Evolutionary conservation across 1,140 invertebrate species (phyloP).

Genomic region (Drosophila yakuba): DNA sequence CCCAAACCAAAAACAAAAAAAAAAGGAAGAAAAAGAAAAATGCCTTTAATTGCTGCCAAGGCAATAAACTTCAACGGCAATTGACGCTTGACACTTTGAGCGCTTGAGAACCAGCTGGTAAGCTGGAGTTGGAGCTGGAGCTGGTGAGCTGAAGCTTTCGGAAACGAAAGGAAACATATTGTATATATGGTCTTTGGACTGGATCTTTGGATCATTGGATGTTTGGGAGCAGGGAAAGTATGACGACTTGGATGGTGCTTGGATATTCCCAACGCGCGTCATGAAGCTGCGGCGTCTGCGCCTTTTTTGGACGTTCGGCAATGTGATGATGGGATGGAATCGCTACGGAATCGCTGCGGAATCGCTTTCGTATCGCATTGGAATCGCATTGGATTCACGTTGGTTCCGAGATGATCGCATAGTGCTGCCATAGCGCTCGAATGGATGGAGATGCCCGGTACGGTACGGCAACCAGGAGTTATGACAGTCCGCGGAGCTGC

Average conservation of each 20-base stretch:
- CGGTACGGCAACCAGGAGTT: constrained; percentile 63
- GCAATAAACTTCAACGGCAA: constrained; percentile 81
- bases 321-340: constrained; percentile 41
- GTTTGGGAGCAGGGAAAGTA: constrained; percentile 59
- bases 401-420: constrained; percentile 47
- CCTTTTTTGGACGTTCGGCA: constrained; percentile 66
- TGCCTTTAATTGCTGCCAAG: constrained; percentile 78
- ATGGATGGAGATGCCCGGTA: constrained; percentile 36
- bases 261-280: constrained; percentile 78
- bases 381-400: constrained; percentile 21
- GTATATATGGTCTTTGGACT: constrained; percentile 2
- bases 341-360: constrained; percentile 2
- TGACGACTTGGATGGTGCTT: constrained; percentile 44
- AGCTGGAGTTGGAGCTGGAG: not conserved
- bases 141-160: constrained; percentile 3
- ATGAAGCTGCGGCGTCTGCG: constrained; percentile 77
- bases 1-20: constrained; percentile 2
- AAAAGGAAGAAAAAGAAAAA: constrained; percentile 9
- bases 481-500: constrained; percentile 67
- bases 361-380: constrained; percentile 5
- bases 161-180: constrained; percentile 15
- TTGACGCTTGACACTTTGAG: constrained; percentile 76
- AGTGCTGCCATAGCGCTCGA: constrained; percentile 60
- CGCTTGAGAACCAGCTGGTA: constrained; percentile 44
- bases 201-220: not conserved